Evolutionary conservation across 2,797 vertebrate species (phyloP), one percentile per base, ranked within the genome.

Genomic region (Hyperoplus lanceolatus): DNA sequence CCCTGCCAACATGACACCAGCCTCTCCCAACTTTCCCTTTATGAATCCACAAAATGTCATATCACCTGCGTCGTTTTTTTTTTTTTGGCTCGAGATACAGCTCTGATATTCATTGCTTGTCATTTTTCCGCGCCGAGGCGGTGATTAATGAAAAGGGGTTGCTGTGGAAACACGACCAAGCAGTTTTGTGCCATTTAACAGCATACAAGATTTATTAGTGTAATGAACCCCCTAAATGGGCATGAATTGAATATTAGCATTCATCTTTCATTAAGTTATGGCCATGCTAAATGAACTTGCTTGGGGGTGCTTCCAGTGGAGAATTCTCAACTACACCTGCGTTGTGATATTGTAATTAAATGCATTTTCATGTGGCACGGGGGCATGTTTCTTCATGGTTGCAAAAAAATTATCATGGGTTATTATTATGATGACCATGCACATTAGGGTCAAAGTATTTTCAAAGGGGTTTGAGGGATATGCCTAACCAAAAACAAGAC

Each of bases 211-310:
- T 89, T 74, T 90, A 91, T 92, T 90, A 81, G 70, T 83, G 64
- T 87, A 88, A 92, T 87, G 74, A 89, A 75, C 63, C 77, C 63
- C 77, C 56, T 81, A 87, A 92, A 92, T 90, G 86, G 29, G 62
- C 85, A 85, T 70, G 29, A 89, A 86, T 84, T 89, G 69, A 87
- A 86, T 85, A 86, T 86, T 82, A 85, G 76, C 80, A 84, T 90
- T 87, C 78, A 85, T 87, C 87, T 84, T 81, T 84, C 87, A 90
- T 90, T 84, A 91, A 66, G 70, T 82, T 87, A 84, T 76, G 76
- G 36, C 74, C 68, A 73, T 54, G 74, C 51, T 76, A 88, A 89
- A 90, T 85, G 80, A 86, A 85, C 82, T 84, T 64, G 74, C 88
- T 64, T n/a, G 59, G 38, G 77, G 81, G 29, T 29, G 29, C 29